Conservation (phyloP, 2,797 vertebrate genomes). For the Anguilla pacifica region DNA sequence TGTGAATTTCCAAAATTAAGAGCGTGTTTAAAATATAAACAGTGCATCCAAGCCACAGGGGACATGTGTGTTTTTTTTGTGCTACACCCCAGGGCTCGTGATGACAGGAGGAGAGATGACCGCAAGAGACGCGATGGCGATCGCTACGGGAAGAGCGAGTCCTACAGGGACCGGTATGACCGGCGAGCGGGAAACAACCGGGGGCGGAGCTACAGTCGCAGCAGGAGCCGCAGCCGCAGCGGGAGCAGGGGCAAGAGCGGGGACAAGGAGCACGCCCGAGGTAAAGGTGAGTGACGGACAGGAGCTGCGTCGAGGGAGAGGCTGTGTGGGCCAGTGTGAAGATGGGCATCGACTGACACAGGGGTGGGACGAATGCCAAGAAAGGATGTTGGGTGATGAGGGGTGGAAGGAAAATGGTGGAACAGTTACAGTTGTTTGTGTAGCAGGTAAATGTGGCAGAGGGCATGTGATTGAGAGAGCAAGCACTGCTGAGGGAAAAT, state of each 20-base stretch:
- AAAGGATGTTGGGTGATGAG: background rate
- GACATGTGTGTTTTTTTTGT: background rate
- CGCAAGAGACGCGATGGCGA: constrained; percentile 92
- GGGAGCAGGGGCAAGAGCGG: constrained; percentile 88
- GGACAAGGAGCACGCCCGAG: constrained; percentile 82
- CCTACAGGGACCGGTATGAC: constrained; percentile 89
- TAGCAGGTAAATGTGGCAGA: background rate
- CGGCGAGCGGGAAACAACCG: constrained; percentile 84
- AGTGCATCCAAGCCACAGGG: background rate
- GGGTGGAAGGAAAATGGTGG: background rate
- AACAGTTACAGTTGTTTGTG: background rate
- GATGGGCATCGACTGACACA: constrained; percentile 40
- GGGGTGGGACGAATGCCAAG: background rate
- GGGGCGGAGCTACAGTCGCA: constrained; percentile 73
- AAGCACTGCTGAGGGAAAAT: background rate
- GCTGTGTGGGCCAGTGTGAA: background rate
- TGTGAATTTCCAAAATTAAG: background rate
- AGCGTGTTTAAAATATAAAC: background rate
- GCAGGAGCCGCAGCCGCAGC: constrained; percentile 54
- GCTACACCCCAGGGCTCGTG: constrained; percentile 73
- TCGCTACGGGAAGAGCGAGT: constrained; percentile 85
- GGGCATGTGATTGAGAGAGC: background rate
- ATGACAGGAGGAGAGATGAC: constrained; percentile 90
- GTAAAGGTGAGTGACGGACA: constrained; percentile 73
- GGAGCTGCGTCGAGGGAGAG: too few species aligned